Conservation (phyloP, 2,113 vertebrate species). For the Festucalex cinctus region DNA sequence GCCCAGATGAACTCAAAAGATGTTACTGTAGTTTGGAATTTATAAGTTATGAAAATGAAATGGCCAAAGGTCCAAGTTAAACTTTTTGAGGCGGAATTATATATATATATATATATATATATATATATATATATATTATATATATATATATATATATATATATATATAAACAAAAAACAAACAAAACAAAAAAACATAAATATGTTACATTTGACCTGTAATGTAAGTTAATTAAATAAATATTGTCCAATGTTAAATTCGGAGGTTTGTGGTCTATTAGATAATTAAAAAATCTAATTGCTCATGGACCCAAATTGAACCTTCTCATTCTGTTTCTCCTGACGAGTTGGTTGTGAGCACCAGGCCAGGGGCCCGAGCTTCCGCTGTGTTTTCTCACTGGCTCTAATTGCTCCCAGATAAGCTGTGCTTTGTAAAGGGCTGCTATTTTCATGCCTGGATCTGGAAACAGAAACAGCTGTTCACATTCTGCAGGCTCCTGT, state of each 20-base stretch:
- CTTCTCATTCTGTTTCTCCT: not conserved
- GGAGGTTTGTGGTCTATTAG: not conserved
- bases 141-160: too few relatives aligned
- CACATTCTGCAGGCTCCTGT: conserved; percentile 54
- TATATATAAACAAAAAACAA: too few relatives aligned
- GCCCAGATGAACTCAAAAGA: not conserved
- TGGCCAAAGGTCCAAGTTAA: not conserved
- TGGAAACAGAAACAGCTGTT: conserved; percentile 64
- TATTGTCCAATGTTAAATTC: not conserved
- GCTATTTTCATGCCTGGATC: conserved; percentile 64
- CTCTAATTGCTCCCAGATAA: conserved; percentile 53
- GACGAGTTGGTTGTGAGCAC: conserved; percentile 23
- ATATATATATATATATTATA: too few relatives aligned
- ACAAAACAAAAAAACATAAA: not conserved
- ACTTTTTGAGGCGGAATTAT: not conserved
- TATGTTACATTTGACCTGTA: not conserved
- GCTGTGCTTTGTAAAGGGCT: conserved; percentile 57
- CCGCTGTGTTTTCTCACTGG: conserved; percentile 31
- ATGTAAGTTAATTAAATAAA: not conserved
- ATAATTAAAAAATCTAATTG: not conserved
- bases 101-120: too few relatives aligned
- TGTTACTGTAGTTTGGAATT: not conserved
- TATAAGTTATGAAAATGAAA: not conserved
- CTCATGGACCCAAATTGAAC: not conserved
- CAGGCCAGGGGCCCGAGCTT: conserved; percentile 31